Base-by-base conservation (phyloP, 2,797 vertebrate species). In the Melanotaenia nigrans region DNA sequence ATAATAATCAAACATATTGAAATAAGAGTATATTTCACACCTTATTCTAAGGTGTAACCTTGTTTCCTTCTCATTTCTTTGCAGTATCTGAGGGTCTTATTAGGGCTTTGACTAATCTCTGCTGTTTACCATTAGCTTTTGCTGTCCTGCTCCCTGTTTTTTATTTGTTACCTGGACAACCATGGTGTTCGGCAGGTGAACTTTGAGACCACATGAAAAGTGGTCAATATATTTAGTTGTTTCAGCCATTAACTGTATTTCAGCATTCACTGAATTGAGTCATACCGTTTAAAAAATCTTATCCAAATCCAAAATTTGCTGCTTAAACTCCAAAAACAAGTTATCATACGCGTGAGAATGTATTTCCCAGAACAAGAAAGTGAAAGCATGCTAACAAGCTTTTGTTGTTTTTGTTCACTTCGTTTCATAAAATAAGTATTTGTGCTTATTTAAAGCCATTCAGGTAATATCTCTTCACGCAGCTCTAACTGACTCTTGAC, bases 141-240 rank as follows among this genome's bases (percentile, higher is more conserved):
- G 47, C 45, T 40, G 18, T 42, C 56, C 24, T 10, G 40, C 42
- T 71, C 73, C 59, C 63, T 3, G 51, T 72, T 55, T 51, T 51
- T 60, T 54, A 54, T 74, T 79, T 68, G 89, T 92, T 85, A 66
- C 89, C 84, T 85, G 6, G 84, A 78, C 85, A 85, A 87, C 91
- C 35, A 14, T 8, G 54, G 51, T 70, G 83, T 74, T 81, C 75
- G 73, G 68, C 78, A 87, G 69, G 51, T 92, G 93, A 90, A 92
- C 93, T 94, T 94, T 94, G 92, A 92, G 73, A 92, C 81, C 80
- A 87, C 89, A 88, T 81, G 69, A 71, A 81, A 64, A 22, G 47
- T 0, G 74, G 89, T 94, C 90, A 78, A 91, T 92, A 76, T n/a
- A 70, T 25, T 72, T 54, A 49, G 36, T 82, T 73, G 68, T 65